A percentile compares a stretch with the other conserved stretches of the same genome.
Evolutionary conservation across 2,797 vertebrate species (phyloP).

Genomic region (Scolopax rusticola): DNA sequence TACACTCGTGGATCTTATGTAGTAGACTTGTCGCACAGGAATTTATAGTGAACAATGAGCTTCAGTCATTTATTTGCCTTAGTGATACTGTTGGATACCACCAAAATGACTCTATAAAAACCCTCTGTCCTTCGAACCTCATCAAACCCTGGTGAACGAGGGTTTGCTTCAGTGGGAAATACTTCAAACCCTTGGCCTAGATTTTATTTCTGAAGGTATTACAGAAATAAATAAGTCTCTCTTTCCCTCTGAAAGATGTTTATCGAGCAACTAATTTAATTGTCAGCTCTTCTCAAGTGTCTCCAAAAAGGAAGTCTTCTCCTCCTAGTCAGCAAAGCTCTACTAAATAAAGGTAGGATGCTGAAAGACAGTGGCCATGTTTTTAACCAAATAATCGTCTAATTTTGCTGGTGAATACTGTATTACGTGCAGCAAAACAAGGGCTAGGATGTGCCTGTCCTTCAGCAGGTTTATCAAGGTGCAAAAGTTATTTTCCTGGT

Average conservation of each 20-base stretch:
- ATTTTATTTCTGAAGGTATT: background rate
- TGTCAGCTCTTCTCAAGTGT: background rate
- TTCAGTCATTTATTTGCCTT: background rate
- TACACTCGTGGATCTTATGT: background rate
- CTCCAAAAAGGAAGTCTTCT: background rate
- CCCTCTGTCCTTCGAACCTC: background rate
- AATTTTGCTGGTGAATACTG: background rate
- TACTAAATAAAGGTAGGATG: background rate
- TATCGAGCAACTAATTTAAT: background rate
- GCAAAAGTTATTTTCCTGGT: background rate
- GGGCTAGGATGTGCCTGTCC: background rate
- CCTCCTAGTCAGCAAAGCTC: background rate
- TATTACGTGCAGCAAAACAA: background rate
- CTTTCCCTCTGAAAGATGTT: background rate
- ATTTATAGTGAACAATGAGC: background rate
- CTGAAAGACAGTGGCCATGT: background rate
- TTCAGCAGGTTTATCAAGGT: background rate
- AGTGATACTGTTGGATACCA: background rate
- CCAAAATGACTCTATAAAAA: background rate
- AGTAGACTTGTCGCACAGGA: background rate
- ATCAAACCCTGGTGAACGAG: background rate
- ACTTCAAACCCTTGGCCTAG: background rate
- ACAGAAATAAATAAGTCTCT: background rate
- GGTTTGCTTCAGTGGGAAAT: background rate
- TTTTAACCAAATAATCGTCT: background rate